Base-by-base conservation (phyloP, 2,797 vertebrate species). In the Saguinus oedipus region DNA sequence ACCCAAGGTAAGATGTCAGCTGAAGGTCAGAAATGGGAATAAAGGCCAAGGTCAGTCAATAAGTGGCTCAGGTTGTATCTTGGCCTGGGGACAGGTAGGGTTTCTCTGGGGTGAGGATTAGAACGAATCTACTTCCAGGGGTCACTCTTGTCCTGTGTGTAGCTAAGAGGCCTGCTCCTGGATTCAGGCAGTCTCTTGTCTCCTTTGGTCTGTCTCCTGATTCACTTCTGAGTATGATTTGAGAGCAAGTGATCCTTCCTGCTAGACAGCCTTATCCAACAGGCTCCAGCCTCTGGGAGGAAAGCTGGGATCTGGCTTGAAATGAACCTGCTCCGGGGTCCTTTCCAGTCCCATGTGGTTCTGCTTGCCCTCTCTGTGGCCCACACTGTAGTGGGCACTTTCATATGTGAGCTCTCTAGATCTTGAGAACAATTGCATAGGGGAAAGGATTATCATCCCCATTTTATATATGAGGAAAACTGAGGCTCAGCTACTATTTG, bases 381-480 rank as follows among this genome's bases (percentile, higher is more conserved):
- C 30, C 30, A 3, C 11, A 39, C 24, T 22, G 7, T n/a, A 27
- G 6, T 42, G 13, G 9, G 15, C 27, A 48, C 27, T 24, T 94
- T 92, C 0, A 0, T 19, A 19, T 11, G 22, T 42, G 33, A 50
- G 14, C 4, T 70, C 74, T n/a, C 53, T 26, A 57, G 55, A 70
- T 55, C 44, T 72, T 55, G 50, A 75, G 36, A 61, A 76, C 39
- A 19, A 39, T 26, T 50, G 3, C 0, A 0, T 26, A 9, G 3
- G 36, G 26, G 3, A 70, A 61, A 59, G 46, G 4, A 64, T 74
- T 39, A 68, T 53, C 57, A 36, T 42, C 7, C 22, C 61, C 19
- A 75, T 79, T 86, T 82, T 80, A 95, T 53, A 12, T n/a, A 27
- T 33, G 84, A 84, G 59, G 70, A 70, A 88, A 88, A 75, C 20